phyloP scores from a whole-genome alignment of 2,113 vertebrate genomes.

The Solenodon paradoxus region DNA sequence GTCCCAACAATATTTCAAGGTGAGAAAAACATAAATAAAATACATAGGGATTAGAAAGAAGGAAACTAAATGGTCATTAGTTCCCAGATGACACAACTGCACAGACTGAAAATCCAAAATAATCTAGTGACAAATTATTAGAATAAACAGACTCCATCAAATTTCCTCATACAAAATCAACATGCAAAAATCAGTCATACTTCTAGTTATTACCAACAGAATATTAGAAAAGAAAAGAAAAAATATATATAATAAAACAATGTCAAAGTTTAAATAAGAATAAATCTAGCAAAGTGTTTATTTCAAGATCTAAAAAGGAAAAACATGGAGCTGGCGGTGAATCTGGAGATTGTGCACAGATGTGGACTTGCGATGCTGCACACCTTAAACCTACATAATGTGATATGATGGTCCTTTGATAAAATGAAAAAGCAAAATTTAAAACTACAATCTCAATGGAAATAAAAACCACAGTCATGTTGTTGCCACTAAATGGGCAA shows the following conservation, averaged over 20 bases:
- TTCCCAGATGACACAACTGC: background rate
- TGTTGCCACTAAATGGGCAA: background rate
- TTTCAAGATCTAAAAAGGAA: background rate
- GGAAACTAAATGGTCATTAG: background rate
- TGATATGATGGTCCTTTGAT: too few relatives aligned
- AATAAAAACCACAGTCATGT: background rate
- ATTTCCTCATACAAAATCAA: background rate
- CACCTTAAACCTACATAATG: too few relatives aligned
- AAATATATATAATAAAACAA: background rate
- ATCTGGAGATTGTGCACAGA: too few relatives aligned
- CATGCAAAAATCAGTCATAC: background rate
- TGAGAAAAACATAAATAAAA: background rate
- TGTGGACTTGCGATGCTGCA: too few relatives aligned
- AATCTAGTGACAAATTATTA: slow-evolving; percentile 22
- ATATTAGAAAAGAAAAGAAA: background rate
- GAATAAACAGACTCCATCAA: background rate
- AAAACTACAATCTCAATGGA: background rate
- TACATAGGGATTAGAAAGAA: background rate
- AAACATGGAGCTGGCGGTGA: too few relatives aligned
- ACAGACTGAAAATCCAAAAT: background rate
- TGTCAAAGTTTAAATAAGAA: background rate
- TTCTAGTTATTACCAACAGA: background rate
- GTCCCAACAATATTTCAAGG: background rate
- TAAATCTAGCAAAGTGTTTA: background rate
- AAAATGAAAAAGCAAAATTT: too few relatives aligned